These are phyloP conservation scores for Andrena marginata DNA, from an alignment of 2,888 invertebrate species.

Conservation along the genomic window DNA sequence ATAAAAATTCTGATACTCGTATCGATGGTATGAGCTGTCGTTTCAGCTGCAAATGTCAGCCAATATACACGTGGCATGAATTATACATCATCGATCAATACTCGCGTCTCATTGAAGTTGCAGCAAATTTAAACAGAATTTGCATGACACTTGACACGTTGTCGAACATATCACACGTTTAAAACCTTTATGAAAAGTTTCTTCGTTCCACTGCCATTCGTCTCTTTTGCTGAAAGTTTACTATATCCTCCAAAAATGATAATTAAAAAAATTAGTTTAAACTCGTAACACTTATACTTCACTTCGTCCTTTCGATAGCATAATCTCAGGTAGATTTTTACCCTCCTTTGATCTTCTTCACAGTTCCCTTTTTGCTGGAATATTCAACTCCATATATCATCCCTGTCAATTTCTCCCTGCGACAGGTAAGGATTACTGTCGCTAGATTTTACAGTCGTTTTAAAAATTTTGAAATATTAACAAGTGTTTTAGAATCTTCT, in stretches of 20 bases:
- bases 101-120: not conserved
- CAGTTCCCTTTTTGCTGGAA: not conserved
- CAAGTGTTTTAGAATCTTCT: not conserved
- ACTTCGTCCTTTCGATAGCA: not conserved
- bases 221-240: not conserved
- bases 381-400: constrained; percentile 1
- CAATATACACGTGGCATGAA: not conserved
- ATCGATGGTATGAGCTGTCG: not conserved
- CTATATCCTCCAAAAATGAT: not conserved
- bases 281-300: not conserved
- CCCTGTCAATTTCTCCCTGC: not conserved
- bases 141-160: not conserved
- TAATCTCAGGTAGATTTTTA: not conserved
- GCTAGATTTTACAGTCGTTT: not conserved
- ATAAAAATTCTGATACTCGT: not conserved
- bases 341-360: not conserved
- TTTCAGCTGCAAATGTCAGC: not conserved
- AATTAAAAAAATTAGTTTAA: not conserved
- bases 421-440: not conserved
- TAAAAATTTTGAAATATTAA: not conserved
- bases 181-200: not conserved
- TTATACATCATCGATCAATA: constrained; percentile 32
- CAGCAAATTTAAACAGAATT: not conserved
- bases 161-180: not conserved
- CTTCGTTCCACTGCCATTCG: not conserved